Conservation (phyloP, 1,140 invertebrate species). For the Caenorhabditis remanei region DNA sequence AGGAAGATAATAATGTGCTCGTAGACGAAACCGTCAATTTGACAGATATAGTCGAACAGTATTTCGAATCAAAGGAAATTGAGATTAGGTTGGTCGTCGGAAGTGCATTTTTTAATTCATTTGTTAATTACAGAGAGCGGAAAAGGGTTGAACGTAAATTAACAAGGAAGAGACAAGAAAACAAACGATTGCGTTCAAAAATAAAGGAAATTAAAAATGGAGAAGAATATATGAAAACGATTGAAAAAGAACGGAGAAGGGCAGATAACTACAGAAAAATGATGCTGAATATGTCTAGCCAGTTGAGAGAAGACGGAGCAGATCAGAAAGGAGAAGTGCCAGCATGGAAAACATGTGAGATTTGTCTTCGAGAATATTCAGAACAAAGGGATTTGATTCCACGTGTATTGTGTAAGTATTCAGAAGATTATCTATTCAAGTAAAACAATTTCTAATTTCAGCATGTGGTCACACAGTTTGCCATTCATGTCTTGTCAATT, state of each 20-base stretch:
- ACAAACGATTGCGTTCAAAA: background rate
- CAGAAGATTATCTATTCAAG: too few relatives aligned
- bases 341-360: background rate
- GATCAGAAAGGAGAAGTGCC: background rate
- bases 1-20: background rate
- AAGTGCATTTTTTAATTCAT: background rate
- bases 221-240: background rate
- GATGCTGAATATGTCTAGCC: background rate
- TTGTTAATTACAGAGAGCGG: background rate
- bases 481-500: background rate
- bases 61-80: background rate
- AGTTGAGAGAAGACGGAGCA: background rate
- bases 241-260: background rate
- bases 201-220: background rate
- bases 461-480: background rate
- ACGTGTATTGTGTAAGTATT: background rate
- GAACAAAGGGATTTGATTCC: background rate
- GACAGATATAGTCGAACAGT: background rate
- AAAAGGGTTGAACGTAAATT: background rate
- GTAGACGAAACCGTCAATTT: background rate
- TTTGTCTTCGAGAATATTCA: background rate
- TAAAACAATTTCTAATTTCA: background rate
- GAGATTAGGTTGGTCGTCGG: background rate
- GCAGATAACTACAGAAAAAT: background rate
- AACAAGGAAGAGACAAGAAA: background rate